Base-by-base conservation (phyloP, 2,113 vertebrate genomes). In the Pollimyrus isidori region DNA sequence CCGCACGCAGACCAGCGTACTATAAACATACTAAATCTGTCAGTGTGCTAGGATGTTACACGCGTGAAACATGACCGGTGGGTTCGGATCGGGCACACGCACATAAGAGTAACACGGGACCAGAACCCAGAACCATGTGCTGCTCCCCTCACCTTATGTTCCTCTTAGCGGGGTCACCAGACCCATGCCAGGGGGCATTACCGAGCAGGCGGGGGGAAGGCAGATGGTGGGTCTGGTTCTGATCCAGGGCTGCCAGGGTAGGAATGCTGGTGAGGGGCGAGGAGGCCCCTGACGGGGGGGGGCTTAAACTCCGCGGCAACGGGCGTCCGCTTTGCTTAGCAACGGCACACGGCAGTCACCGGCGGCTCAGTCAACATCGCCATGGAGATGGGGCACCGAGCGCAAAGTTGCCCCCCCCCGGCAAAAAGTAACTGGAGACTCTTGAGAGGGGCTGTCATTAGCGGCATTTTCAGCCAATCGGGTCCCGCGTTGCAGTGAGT, bases 331-430 rank as follows among this genome's bases (percentile, higher is more conserved):
- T 88, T 80, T 69, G 89, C 93, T 83, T 92, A 91, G 95, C 92
- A 94, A 95, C 92, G 1, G 88, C 15, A 48, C 65, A 48, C 4
- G 82, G 49, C 15, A 87, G 82, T 90, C 84, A 0, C 7, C 2
- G 89, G 56, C n/a, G 52, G 90, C 84, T 87, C 89, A 89, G 91
- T 90, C 89, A 91, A 87, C 23, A 94, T 94, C 92, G 93, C 90
- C 93, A 94, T 93, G 90, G 95, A 91, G 87, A 94, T 88, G 2
- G 53, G 84, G 89, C 13, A 39, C 88, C 65, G 86, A 93, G 0
- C 35, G 85, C 83, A 90, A 91, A 87, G 88, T 92, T 92, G 92
- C 73, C 49, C 92, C 92, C 58, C 48, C 30, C 6, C 46, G 26
- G 52, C 30, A 19, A 46, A 85, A 58, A 89, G 48, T 53, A 50